Base-by-base conservation (phyloP, 2,797 vertebrate genomes). In the Aplochiton taeniatus region DNA sequence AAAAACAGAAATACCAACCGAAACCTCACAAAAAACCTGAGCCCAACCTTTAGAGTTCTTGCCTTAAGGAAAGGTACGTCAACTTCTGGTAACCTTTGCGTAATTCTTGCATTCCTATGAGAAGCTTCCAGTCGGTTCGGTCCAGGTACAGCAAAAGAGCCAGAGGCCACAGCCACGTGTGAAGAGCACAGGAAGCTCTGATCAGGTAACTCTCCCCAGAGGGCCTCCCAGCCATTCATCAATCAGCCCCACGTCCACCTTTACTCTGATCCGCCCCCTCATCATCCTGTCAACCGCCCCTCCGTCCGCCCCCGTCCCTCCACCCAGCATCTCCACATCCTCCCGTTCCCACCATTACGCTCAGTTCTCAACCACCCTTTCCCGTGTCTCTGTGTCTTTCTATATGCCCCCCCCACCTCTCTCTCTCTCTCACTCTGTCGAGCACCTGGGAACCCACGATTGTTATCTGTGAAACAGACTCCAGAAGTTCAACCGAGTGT, bases 401-500 rank as follows among this genome's bases (percentile, higher is more conserved):
- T 10, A 3, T 10, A 67, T 66, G 51, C 49, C 17, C 62, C 65
- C 68, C 64, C 61, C 73, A 83, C 82, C 62, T 67, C 63, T 70
- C 65, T 65, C 56, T 41, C 31, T 60, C 54, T 54, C 44, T 58
- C n/a, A 64, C 49, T 70, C 70, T 62, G 69, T 42, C 62, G 60
- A 54, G 58, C 80, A 78, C 81, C 1, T 65, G 80, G 81, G 56
- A 65, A 51, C 55, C 45, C 0, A 9, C 42, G 59, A 74, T 83
- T 73, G 76, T 87, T 88, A 90, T 90, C 88, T 8, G 58, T 73
- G 59, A 83, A 41, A 78, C 76, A 70, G 80, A 81, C 87, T 85
- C 89, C 87, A 80, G 72, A 42, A 43, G 55, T 60, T 87, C 79
- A 84, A 81, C 78, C 46, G 47, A 82, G 76, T 79, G 88, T 87